These are phyloP conservation scores for Coracopsis vasa DNA, from an alignment of 2,113 vertebrate species.

Conservation along the genomic window DNA sequence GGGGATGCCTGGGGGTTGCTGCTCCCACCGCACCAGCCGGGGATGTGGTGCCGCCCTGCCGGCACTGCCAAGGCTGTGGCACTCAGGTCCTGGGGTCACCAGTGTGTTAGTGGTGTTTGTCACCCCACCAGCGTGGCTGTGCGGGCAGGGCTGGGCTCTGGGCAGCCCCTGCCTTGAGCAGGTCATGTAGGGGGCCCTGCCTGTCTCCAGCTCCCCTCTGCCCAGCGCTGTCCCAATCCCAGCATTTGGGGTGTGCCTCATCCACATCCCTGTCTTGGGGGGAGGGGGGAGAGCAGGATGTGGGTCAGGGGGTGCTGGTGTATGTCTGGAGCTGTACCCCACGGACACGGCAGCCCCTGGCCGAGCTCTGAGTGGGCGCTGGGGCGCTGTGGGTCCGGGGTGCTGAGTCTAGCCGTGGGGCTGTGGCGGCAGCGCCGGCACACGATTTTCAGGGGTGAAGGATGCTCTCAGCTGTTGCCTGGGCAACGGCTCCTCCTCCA, in stretches of 20 bases:
- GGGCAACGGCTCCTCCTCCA: constrained; percentile 65
- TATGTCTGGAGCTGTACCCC: neutral
- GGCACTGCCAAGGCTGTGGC: neutral
- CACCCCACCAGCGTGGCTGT: rapidly evolving
- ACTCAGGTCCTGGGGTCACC: neutral
- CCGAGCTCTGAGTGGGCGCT: neutral
- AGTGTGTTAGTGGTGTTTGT: rapidly evolving
- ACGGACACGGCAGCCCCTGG: rapidly evolving
- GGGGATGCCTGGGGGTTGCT: neutral
- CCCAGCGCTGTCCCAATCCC: neutral
- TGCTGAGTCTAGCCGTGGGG: neutral
- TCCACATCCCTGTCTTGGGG: neutral
- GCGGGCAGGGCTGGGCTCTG: neutral
- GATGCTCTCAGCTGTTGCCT: constrained; percentile 67
- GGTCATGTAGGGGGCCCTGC: neutral
- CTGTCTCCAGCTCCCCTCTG: neutral
- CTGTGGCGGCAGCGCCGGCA: neutral
- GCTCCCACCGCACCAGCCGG: rapidly evolving
- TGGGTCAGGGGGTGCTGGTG: neutral
- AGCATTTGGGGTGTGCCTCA: rapidly evolving
- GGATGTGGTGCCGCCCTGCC: neutral
- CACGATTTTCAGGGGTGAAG: constrained; percentile 46
- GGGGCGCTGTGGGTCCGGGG: neutral
- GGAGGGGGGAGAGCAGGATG: rapidly evolving
- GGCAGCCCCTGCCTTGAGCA: neutral